These are phyloP conservation scores for Marronus borbonicus DNA, from an alignment of 2,888 invertebrate genomes.

Conservation along the genomic window DNA sequence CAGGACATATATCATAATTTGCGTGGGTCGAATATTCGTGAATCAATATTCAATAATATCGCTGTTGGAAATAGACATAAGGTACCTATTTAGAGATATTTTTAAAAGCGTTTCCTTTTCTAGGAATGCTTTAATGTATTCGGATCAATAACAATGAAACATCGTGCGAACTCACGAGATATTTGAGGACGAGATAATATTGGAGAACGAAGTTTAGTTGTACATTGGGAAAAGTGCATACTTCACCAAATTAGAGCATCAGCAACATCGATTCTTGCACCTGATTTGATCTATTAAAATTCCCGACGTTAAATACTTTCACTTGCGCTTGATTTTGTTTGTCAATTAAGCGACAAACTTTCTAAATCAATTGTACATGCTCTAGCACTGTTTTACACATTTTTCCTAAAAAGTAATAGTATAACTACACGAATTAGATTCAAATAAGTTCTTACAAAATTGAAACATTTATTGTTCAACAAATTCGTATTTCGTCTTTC, in stretches of 20 bases:
- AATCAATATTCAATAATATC: too few relatives aligned
- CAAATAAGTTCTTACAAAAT: too few relatives aligned
- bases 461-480: too few relatives aligned
- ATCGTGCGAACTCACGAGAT: slow-evolving; percentile 6
- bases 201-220: background rate
- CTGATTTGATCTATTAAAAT: background rate
- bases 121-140: background rate
- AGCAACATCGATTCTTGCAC: background rate
- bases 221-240: background rate
- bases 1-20: too few relatives aligned
- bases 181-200: background rate
- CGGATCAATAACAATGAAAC: background rate
- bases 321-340: background rate
- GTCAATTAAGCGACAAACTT: background rate
- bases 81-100: background rate
- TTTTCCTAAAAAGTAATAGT: background rate
- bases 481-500: too few relatives aligned
- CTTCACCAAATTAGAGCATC: background rate
- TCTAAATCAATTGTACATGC: too few relatives aligned
- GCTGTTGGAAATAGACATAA: too few relatives aligned
- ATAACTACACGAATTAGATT: too few relatives aligned
- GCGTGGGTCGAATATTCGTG: too few relatives aligned
- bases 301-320: background rate
- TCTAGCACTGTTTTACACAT: background rate
- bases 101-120: slow-evolving; percentile 1